These are phyloP conservation scores for Ptychodera flava DNA, from an alignment of 35 echinoderm and acorn worm genomes.

Conservation along the genomic window DNA sequence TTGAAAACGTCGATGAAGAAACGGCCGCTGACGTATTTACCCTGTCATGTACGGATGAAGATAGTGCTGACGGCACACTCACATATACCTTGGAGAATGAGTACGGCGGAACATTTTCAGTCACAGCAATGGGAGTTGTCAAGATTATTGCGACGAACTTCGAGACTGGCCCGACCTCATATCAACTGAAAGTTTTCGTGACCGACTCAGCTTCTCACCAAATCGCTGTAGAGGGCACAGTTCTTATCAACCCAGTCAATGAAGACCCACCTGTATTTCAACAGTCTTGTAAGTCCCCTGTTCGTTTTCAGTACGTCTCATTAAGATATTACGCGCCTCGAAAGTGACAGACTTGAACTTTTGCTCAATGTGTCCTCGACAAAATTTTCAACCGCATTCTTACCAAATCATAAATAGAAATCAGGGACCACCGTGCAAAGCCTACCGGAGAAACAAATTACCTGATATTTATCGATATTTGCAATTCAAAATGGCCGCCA, in stretches of 20 bases:
- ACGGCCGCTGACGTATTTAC: background rate
- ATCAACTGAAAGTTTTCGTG: background rate
- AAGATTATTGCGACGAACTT: background rate
- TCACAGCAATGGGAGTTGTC: background rate
- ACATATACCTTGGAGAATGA: background rate
- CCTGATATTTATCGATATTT: too few species aligned
- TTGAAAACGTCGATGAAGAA: background rate
- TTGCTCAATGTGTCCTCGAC: too few species aligned
- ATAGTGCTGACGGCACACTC: background rate
- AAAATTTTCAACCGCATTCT: too few species aligned
- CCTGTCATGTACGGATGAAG: background rate
- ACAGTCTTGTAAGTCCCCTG: too few species aligned
- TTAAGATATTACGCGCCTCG: too few species aligned
- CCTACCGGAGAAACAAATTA: too few species aligned
- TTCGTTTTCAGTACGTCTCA: too few species aligned
- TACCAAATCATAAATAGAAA: too few species aligned
- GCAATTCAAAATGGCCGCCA: too few species aligned
- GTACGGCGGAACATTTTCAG: background rate
- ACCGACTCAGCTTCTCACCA: background rate
- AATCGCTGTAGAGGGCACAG: background rate
- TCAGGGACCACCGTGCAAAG: too few species aligned
- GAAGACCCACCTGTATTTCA: background rate
- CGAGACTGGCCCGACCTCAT: background rate
- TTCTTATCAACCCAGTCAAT: background rate
- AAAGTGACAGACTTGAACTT: too few species aligned